Percentiles rank a stretch among this genome's conserved stretches.
These are phyloP conservation scores for Phoebastria nigripes DNA, from an alignment of 2,797 vertebrate species.

Conservation along the genomic window DNA sequence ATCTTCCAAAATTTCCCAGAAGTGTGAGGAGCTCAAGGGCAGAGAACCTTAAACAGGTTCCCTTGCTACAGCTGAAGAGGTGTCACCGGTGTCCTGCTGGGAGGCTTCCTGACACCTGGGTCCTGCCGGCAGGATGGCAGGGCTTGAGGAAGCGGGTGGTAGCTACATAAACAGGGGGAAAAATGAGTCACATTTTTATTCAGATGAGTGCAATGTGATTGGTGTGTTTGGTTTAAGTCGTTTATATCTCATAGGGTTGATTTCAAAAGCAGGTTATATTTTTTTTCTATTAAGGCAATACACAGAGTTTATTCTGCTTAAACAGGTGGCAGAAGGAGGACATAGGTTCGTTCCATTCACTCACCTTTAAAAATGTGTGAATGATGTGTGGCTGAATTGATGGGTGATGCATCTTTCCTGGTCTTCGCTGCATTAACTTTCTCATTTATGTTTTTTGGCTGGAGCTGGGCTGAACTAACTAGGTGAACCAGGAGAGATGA, in stretches of 20 bases:
- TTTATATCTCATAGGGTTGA: neutral
- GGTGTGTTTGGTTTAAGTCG: neutral
- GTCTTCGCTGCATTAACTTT: neutral
- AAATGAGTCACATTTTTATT: neutral
- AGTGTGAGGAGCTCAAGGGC: neutral
- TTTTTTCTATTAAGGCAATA: neutral
- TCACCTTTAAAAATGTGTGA: neutral
- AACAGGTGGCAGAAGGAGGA: neutral
- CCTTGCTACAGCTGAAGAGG: neutral
- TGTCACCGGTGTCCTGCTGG: neutral
- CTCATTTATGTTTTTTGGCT: neutral
- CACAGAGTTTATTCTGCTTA: neutral
- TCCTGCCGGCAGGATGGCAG: neutral
- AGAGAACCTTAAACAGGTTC: neutral
- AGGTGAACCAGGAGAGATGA: neutral
- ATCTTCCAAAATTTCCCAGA: neutral
- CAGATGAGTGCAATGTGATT: neutral
- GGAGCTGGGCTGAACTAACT: neutral
- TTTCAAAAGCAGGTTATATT: neutral
- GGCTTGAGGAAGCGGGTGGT: neutral
- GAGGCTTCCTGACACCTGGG: neutral
- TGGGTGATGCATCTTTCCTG: neutral
- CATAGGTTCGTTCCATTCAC: neutral
- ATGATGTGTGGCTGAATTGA: neutral
- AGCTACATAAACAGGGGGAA: neutral